These are phyloP conservation scores for Isichthys henryi DNA, from an alignment of 2,113 vertebrate genomes.

Conservation along the genomic window DNA sequence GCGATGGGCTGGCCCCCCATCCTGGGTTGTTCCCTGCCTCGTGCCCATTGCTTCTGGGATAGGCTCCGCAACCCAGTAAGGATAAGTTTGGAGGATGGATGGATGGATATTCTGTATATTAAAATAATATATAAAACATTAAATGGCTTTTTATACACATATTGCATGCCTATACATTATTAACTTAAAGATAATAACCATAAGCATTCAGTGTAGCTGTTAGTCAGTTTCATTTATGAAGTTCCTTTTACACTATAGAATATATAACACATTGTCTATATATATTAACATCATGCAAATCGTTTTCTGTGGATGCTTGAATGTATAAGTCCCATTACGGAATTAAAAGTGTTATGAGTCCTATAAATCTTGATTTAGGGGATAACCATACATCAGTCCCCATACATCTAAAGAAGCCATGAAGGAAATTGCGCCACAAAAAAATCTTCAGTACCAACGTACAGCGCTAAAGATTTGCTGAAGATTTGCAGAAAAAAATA, in stretches of 20 bases:
- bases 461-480: not conserved
- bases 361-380: conserved; percentile 12
- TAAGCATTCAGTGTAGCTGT: not conserved
- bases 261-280: not conserved
- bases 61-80: too few relatives aligned
- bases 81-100: too few relatives aligned
- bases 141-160: not conserved
- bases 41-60: too few relatives aligned
- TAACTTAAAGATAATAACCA: not conserved
- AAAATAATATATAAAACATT: not conserved
- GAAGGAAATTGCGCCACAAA: not conserved
- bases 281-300: not conserved
- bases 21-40: too few relatives aligned
- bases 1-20: too few relatives aligned
- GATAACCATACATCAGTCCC: not conserved
- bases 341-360: conserved; percentile 1
- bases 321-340: not conserved
- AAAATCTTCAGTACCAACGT: not conserved
- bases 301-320: not conserved
- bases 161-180: not conserved
- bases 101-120: not conserved
- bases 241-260: not conserved
- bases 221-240: not conserved
- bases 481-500: not conserved
- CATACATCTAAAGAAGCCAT: not conserved